phyloP scores from a whole-genome alignment of 2,888 invertebrate species.

The Limnephilus marmoratus region DNA sequence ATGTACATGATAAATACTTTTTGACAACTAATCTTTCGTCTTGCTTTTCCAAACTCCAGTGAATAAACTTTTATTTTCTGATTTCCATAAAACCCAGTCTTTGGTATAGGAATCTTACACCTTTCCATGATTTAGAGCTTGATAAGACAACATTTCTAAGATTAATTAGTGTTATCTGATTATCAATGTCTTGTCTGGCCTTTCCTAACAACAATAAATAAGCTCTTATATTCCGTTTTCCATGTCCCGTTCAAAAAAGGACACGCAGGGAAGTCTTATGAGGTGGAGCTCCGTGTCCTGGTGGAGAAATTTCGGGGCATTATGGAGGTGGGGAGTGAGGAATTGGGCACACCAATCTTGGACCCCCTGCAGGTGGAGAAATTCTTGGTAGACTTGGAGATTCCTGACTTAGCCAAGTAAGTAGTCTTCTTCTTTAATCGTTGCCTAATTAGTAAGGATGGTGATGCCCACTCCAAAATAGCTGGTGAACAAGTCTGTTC shows the following conservation, averaged over 20 bases:
- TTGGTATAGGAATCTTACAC: too few relatives aligned
- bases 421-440: not conserved
- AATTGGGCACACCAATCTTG: conserved; percentile 50
- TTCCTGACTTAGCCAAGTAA: conserved; percentile 30
- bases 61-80: not conserved
- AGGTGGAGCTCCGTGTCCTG: conserved; percentile 42
- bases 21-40: not conserved
- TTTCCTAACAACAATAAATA: too few relatives aligned
- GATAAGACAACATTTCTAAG: too few relatives aligned
- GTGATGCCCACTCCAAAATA: too few relatives aligned
- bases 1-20: too few relatives aligned
- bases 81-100: too few relatives aligned
- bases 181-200: too few relatives aligned
- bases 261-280: conserved; percentile 31
- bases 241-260: not conserved
- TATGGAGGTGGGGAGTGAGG: conserved; percentile 38
- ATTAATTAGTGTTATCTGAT: too few relatives aligned
- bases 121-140: too few relatives aligned
- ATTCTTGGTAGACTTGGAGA: not conserved
- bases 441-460: too few relatives aligned
- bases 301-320: conserved; percentile 55
- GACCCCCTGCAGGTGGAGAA: conserved; percentile 44
- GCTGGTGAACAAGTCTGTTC: too few relatives aligned
- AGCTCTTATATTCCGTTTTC: not conserved
- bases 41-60: not conserved